Percentiles rank a stretch among this genome's conserved stretches.
Evolutionary conservation across 1,140 invertebrate genomes (phyloP).

Genomic region (Heliconius hermathena): DNA sequence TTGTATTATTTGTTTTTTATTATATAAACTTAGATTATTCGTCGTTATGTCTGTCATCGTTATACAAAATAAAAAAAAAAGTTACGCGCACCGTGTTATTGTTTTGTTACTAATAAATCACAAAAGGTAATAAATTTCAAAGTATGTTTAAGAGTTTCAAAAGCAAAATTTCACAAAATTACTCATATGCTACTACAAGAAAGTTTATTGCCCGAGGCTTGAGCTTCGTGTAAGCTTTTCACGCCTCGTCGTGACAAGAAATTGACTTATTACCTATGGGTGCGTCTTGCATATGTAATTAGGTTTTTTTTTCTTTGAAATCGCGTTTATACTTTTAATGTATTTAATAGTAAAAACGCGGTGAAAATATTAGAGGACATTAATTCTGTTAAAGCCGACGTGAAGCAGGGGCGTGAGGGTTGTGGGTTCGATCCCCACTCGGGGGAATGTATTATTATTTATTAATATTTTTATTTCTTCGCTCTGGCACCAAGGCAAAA

Average conservation of each 20-base stretch:
- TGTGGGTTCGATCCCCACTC: too few relatives aligned
- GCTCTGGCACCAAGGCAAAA: too few relatives aligned
- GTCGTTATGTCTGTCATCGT: not conserved
- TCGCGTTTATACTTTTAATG: not conserved
- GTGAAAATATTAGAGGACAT: not conserved
- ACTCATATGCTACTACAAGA: constrained; percentile 33
- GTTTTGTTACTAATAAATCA: not conserved
- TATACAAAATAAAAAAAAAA: not conserved
- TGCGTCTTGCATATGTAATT: constrained; percentile 44
- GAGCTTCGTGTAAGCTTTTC: constrained; percentile 49
- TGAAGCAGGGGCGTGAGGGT: too few relatives aligned
- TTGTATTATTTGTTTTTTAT: not conserved
- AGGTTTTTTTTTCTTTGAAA: constrained; percentile 18
- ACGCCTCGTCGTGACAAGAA: constrained; percentile 50
- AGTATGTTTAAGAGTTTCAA: not conserved
- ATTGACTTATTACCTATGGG: constrained; percentile 37
- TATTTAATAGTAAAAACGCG: not conserved
- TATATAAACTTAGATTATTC: not conserved
- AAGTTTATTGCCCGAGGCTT: constrained; percentile 60
- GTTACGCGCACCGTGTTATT: not conserved
- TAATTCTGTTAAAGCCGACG: too few relatives aligned
- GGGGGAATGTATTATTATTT: too few relatives aligned
- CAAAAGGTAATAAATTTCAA: not conserved
- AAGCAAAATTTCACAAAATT: constrained; percentile 15
- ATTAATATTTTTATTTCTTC: too few relatives aligned